Conservation (phyloP, 2,113 vertebrate genomes). For the Festucalex cinctus region DNA sequence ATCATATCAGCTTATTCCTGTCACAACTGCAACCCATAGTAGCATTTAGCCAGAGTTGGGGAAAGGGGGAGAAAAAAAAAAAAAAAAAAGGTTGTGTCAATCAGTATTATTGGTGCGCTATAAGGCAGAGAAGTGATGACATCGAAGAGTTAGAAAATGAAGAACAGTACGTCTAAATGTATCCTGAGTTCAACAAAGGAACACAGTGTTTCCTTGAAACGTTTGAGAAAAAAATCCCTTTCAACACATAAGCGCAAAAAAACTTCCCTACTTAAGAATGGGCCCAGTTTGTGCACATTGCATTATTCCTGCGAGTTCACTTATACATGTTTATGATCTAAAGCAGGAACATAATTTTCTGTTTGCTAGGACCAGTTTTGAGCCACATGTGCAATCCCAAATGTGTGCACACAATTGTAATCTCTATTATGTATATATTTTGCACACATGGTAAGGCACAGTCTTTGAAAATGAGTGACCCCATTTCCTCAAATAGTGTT, state of each 20-base stretch:
- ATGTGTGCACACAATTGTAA: neutral
- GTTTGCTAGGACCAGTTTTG: neutral
- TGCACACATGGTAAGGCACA: neutral
- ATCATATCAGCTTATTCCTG: slow-evolving; percentile 44
- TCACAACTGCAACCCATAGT: slow-evolving; percentile 38
- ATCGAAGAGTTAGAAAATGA: slow-evolving; percentile 16
- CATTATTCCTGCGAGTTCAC: neutral
- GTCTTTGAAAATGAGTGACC: neutral
- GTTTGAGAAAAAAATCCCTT: slow-evolving; percentile 49
- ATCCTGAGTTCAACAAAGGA: slow-evolving; percentile 72
- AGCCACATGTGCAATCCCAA: neutral
- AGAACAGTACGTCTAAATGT: slow-evolving; percentile 48
- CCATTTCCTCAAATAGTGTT: neutral
- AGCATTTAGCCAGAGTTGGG: slow-evolving; percentile 25
- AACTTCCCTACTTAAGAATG: neutral
- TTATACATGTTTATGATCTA: neutral
- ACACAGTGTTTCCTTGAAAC: slow-evolving; percentile 73
- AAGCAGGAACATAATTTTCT: neutral
- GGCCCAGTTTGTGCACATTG: neutral
- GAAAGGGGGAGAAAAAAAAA: slow-evolving; percentile 5
- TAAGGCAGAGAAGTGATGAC: slow-evolving; percentile 29
- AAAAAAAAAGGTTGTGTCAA: slow-evolving; percentile 16
- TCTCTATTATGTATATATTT: neutral
- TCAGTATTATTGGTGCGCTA: slow-evolving; percentile 11
- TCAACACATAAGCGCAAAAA: slow-evolving; percentile 39